Evolutionary conservation across 2,888 invertebrate species (phyloP), one percentile per base, ranked within the genome.

Genomic region (Megalurothrips usitatus): DNA sequence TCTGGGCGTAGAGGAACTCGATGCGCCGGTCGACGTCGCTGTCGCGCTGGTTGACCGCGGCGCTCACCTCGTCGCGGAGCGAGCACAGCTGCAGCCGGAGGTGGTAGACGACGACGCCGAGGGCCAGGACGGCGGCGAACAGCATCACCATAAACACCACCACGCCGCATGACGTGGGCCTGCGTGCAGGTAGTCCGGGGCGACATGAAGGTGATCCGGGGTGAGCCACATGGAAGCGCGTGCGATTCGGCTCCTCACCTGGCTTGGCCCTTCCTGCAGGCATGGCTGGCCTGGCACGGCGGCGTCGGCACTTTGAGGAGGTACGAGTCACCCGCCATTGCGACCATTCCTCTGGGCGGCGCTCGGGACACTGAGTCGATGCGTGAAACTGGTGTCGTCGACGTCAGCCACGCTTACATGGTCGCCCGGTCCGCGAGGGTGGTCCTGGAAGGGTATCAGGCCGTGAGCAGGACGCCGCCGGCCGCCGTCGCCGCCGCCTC

Each of bases 301-400:
- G 68, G 23, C 68, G 68, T 3, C 23, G 68, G 26, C 23, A 26
- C 26, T 26, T 75, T 75, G 23, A 75, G 26, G 23, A 75, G 68
- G 68, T 75, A 75, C 68, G 68, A 75, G 26, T 75, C 68, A 12
- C 68, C 23, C 23, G 68, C 68, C 68, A 75, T 75, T 11, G 68
- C 23, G 9, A 75, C 26, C 68, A 75, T 26, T 26, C 12, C 68
- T n/a, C 6, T 26, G 8, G 58, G 58, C 58, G 58, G 19, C 52
- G 68, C 68, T 68, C 23, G 68, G n/a, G 52, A 58, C 68, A 12
- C 68, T 23, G 68, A 26, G 23, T 12, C 23, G 19, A 58, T 6
- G 23, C 23, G 23, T 58, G 58, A 6, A 19, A 17, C 58, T 52
- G 14, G 14, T 58, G 58, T n/a, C n/a, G 58, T 58, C 14, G 14